phyloP scores from a whole-genome alignment of 2,888 invertebrate genomes.

The Hoplodrina ambigua region DNA sequence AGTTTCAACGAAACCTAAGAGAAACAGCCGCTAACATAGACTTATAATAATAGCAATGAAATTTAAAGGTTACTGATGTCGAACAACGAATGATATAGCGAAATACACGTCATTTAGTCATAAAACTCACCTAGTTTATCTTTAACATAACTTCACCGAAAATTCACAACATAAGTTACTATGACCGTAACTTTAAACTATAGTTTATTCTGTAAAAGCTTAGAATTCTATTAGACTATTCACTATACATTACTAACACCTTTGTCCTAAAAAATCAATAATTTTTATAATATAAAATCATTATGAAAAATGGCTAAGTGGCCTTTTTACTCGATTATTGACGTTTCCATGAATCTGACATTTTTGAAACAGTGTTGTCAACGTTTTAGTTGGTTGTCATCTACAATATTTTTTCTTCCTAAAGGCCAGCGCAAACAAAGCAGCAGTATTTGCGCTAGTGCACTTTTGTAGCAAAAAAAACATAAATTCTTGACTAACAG shows the following conservation, averaged over 20 bases:
- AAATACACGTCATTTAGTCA: conserved; percentile 83
- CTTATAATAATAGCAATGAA: conserved; percentile 8
- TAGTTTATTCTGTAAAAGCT: conserved; percentile 26
- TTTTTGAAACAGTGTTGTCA: conserved; percentile 46
- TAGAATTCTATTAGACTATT: conserved; percentile 44
- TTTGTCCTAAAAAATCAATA: conserved; percentile 80
- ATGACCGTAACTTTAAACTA: conserved; percentile 53
- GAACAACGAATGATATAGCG: conserved; percentile 54
- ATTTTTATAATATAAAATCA: conserved; percentile 70
- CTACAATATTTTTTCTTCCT: neutral
- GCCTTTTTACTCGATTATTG: conserved; percentile 69
- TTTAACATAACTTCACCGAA: conserved; percentile 64
- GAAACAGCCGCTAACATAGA: neutral
- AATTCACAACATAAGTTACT: conserved; percentile 69
- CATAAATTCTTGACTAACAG: too few relatives aligned
- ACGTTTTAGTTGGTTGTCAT: neutral
- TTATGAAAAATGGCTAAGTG: conserved; percentile 79
- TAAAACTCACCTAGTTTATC: conserved; percentile 77
- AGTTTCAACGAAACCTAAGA: neutral
- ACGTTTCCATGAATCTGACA: conserved; percentile 65
- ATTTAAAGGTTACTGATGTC: conserved; percentile 39
- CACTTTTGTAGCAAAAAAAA: too few relatives aligned
- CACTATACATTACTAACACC: conserved; percentile 62
- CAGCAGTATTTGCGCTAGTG: too few relatives aligned
- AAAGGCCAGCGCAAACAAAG: too few relatives aligned